Evolutionary conservation across 2,797 vertebrate species (phyloP), one percentile per base, ranked within the genome.

Genomic region (Notolabrus celidotus): DNA sequence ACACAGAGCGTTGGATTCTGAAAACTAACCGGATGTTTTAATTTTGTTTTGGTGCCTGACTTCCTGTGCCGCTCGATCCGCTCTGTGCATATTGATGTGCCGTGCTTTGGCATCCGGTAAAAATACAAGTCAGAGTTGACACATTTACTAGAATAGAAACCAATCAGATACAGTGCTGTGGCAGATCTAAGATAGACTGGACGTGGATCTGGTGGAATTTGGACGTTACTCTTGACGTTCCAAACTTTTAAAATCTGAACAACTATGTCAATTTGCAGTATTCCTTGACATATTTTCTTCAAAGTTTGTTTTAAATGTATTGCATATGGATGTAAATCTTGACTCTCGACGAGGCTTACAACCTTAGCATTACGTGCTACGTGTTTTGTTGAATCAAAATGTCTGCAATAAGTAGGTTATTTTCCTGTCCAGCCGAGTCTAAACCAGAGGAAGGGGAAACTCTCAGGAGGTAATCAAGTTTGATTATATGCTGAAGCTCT

Each of bases 401-500:
- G 23, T 57, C 29, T 43, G 41, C 51, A 20, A n/a, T 15, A 42
- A 56, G 20, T 67, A 53, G 51, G 2, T 22, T 38, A 17, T 34
- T 3, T n/a, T 38, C 23, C 25, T 20, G n/a, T 47, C 41, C 23
- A 33, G 23, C 39, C 3, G 15, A 31, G 49, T 60, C 60, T 45
- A 7, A 59, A 34, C 5, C 3, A 31, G 23, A 71, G 29, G 17
- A 1, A 20, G 43, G 45, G n/a, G 60, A 50, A 36, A 64, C 46
- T 70, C 41, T 56, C 50, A 14, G 53, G 57, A 71, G 67, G 81
- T 74, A 65, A 57, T 64, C 20, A 43, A 60, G 36, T 33, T 56
- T 62, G 62, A 71, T 78, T 58, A 56, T 25, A 8, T 22, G 23
- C 25, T 59, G 19, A 70, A 16, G 5, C 31, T 45, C 1, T 15